Evolutionary conservation across 2,797 vertebrate species (phyloP).

Genomic region (Myotis findleyi): DNA sequence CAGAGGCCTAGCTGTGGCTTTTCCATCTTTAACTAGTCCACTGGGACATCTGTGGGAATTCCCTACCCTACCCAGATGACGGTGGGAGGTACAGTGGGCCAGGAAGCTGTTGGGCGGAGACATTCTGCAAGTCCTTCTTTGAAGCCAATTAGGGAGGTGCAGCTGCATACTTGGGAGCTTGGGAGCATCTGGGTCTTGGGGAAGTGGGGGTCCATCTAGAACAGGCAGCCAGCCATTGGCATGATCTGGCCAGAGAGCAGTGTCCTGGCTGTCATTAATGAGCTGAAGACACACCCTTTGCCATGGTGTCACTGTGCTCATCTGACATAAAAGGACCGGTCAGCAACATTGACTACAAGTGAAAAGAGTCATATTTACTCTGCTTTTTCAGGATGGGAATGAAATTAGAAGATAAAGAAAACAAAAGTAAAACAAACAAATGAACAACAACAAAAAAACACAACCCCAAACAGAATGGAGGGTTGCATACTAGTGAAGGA

Average conservation of each 20-base stretch:
- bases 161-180: background rate
- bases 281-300: background rate
- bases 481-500: background rate
- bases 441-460: background rate
- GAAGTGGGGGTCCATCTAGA: background rate
- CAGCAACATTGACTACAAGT: background rate
- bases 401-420: background rate
- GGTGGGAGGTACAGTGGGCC: background rate
- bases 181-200: background rate
- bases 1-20: background rate
- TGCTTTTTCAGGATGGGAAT: slow-evolving; percentile 31
- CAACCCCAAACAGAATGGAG: background rate
- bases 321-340: background rate
- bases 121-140: background rate
- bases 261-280: background rate
- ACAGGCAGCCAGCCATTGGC: background rate
- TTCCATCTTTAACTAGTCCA: background rate
- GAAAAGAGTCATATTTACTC: background rate
- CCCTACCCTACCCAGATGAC: background rate
- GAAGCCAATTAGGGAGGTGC: background rate
- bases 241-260: background rate
- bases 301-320: background rate
- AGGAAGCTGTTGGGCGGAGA: background rate
- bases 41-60: background rate
- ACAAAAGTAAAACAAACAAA: background rate